phyloP scores from a whole-genome alignment of 2,113 vertebrate species.

The Redunca redunca region DNA sequence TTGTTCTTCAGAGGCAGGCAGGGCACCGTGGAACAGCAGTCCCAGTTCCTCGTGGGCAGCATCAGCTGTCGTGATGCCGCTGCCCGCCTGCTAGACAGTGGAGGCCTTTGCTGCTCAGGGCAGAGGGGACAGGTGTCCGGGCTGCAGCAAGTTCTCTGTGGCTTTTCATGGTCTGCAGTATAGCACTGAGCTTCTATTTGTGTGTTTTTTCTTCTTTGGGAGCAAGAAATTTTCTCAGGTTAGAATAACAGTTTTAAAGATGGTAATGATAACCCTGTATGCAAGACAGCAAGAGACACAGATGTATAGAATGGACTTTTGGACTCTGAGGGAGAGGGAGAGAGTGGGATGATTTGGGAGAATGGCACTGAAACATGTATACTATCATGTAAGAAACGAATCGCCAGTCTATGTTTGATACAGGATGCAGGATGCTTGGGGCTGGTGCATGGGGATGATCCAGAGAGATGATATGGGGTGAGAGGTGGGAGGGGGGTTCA shows the following conservation, averaged over 20 bases:
- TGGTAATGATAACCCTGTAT: no score
- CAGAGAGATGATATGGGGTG: no score
- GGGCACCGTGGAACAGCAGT: background rate
- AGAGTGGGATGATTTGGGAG: no score
- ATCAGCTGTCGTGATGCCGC: accelerated
- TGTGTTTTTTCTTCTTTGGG: background rate
- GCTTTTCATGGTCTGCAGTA: background rate
- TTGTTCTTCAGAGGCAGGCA: background rate
- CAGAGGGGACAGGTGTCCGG: background rate
- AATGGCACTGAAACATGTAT: no score
- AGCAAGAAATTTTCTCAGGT: background rate
- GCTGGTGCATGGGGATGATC: no score
- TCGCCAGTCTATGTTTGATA: no score
- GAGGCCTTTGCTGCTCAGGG: background rate
- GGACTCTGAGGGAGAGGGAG: no score
- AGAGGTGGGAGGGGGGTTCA: no score
- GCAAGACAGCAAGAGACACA: no score
- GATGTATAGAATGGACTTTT: no score
- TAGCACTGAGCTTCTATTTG: background rate
- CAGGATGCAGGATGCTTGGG: no score
- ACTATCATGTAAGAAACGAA: no score
- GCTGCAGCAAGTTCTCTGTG: background rate
- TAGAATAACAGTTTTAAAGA: background rate
- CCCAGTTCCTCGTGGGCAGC: background rate
- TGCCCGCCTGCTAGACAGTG: background rate